Percentiles rank a stretch among this genome's conserved stretches.
Conservation (phyloP, 2,113 vertebrate genomes). For the Eonycteris spelaea region DNA sequence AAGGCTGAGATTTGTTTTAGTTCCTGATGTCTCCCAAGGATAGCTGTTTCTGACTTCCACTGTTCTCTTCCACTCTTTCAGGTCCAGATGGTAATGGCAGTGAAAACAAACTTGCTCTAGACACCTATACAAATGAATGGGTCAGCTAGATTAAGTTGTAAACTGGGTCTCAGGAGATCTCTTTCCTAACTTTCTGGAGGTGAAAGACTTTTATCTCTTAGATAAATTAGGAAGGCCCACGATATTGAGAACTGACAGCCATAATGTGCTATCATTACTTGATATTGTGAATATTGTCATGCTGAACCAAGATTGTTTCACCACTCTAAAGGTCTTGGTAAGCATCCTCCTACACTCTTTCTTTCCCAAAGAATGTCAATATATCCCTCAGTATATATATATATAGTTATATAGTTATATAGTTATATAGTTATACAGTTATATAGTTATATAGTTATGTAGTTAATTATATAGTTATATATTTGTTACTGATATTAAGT, state of each 20-base stretch:
- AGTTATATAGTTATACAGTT: too few relatives aligned
- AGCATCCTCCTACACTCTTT: neutral
- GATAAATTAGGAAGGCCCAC: neutral
- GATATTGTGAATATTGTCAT: neutral
- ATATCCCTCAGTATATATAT: neutral
- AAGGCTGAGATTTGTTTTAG: neutral
- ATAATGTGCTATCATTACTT: neutral
- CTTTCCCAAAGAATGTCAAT: neutral
- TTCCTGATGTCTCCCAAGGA: neutral
- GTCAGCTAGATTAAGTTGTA: neutral
- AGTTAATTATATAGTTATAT: too few relatives aligned
- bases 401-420: too few relatives aligned
- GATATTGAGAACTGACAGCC: neutral
- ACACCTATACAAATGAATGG: neutral
- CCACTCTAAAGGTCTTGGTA: neutral
- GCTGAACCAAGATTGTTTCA: neutral
- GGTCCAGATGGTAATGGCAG: neutral
- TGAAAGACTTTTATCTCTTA: slow-evolving; percentile 9
- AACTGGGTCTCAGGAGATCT: neutral
- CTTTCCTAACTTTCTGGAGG: neutral
- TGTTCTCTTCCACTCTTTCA: neutral
- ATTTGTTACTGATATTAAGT: neutral
- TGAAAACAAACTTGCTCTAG: slow-evolving; percentile 16
- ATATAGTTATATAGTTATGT: too few relatives aligned
- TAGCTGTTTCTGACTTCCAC: neutral